Evolutionary conservation across 2,797 vertebrate species (phyloP).

Genomic region (Simalia tracyae): DNA sequence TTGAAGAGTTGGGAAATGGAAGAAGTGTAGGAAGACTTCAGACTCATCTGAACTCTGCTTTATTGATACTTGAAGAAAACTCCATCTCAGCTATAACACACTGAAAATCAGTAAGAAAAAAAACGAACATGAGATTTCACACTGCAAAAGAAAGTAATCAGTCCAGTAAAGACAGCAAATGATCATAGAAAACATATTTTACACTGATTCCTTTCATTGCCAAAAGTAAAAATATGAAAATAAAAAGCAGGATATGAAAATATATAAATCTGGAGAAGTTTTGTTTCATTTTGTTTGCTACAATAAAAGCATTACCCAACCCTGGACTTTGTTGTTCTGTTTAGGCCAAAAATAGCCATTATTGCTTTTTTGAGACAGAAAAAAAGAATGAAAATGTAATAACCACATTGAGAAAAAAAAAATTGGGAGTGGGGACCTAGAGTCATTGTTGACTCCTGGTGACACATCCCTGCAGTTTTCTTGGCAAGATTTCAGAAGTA

Average conservation of each 20-base stretch:
- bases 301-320: not conserved
- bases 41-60: not conserved
- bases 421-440: no score
- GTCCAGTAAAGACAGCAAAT: not conserved
- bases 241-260: not conserved
- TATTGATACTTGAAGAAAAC: not conserved
- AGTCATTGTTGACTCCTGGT: not conserved
- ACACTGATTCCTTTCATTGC: not conserved
- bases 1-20: not conserved
- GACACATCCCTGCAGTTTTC: not conserved
- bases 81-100: no score
- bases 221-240: not conserved
- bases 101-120: not conserved
- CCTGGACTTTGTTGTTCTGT: not conserved
- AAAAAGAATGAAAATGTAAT: not conserved
- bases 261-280: not conserved
- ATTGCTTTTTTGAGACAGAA: not conserved
- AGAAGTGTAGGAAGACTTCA: not conserved
- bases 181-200: not conserved
- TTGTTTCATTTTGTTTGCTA: not conserved
- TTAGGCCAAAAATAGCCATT: not conserved
- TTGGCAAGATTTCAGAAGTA: not conserved
- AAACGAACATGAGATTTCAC: not conserved
- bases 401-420: not conserved
- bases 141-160: not conserved